Evolutionary conservation across 2,113 vertebrate genomes (phyloP).

Genomic region (Dasypus novemcinctus): DNA sequence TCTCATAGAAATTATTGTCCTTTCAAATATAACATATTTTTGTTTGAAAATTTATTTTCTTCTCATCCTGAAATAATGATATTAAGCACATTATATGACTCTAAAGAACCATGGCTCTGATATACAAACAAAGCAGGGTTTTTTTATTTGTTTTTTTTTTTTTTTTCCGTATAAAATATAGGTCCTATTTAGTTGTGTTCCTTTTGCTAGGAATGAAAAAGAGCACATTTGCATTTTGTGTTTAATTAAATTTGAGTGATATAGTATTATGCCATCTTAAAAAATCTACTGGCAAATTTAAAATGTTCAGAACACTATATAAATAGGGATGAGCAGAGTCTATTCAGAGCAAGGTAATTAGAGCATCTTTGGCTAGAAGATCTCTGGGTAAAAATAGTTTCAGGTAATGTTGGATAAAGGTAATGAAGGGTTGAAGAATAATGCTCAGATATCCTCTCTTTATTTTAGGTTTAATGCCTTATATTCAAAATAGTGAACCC

Average conservation of each 20-base stretch:
- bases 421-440: constrained; percentile 84
- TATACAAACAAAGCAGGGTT: neutral
- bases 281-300: constrained; percentile 58
- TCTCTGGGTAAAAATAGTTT: constrained; percentile 84
- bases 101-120: neutral
- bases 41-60: constrained; percentile 42
- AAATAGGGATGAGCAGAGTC: constrained; percentile 75
- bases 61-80: constrained; percentile 32
- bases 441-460: constrained; percentile 71
- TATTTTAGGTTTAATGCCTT: constrained; percentile 68
- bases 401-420: constrained; percentile 79
- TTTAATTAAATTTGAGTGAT: constrained; percentile 59
- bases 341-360: constrained; percentile 82
- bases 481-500: constrained; percentile 51
- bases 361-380: constrained; percentile 66
- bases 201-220: constrained; percentile 54
- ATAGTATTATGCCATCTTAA: constrained; percentile 40
- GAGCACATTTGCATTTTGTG: constrained; percentile 31
- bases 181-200: constrained; percentile 41
- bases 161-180: constrained; percentile 26
- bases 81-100: neutral
- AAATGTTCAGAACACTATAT: constrained; percentile 61
- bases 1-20: constrained; percentile 32
- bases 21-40: constrained; percentile 39
- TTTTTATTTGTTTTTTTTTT: neutral